These are phyloP conservation scores for Heliothis subflexa DNA, from an alignment of 1,140 invertebrate species.

Conservation along the genomic window DNA sequence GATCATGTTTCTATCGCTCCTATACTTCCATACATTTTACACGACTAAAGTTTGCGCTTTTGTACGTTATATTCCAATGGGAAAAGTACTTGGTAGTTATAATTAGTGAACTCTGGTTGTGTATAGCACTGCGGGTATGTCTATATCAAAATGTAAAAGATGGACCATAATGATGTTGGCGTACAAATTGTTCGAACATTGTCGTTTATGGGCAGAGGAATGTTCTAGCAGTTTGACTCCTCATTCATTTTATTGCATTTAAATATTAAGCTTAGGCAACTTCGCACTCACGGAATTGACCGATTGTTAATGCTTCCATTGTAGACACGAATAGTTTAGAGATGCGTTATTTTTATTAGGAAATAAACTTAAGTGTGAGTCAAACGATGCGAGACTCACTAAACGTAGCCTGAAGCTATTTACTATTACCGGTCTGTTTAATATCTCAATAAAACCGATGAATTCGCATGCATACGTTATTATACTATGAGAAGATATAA, in stretches of 20 bases:
- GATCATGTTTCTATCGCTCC: slow-evolving; percentile 59
- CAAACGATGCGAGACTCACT: slow-evolving; percentile 33
- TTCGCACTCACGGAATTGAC: slow-evolving; percentile 84
- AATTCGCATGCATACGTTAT: not conserved
- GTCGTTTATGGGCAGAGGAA: slow-evolving; percentile 7
- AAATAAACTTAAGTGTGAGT: slow-evolving; percentile 26
- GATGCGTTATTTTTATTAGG: slow-evolving; percentile 53
- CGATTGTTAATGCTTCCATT: slow-evolving; percentile 81
- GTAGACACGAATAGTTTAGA: slow-evolving; percentile 67
- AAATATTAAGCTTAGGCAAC: slow-evolving; percentile 73
- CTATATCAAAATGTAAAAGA: slow-evolving; percentile 84
- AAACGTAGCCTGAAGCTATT: slow-evolving; percentile 6
- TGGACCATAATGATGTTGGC: slow-evolving; percentile 76
- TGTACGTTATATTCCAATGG: not conserved
- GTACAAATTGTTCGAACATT: slow-evolving; percentile 65
- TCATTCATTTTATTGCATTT: slow-evolving; percentile 63
- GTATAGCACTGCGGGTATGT: slow-evolving; percentile 65
- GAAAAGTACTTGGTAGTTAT: slow-evolving; percentile 50
- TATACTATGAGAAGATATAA: too few relatives aligned
- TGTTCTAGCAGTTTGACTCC: slow-evolving; percentile 63
- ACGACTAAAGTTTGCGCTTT: slow-evolving; percentile 38
- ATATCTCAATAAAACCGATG: not conserved
- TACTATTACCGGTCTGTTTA: not conserved
- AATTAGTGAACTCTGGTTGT: slow-evolving; percentile 70
- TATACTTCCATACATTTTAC: slow-evolving; percentile 62